A percentile compares a stretch with the other conserved stretches of the same genome.
Conservation (phyloP, 1,140 invertebrate genomes). For the Plutomurus gul region DNA sequence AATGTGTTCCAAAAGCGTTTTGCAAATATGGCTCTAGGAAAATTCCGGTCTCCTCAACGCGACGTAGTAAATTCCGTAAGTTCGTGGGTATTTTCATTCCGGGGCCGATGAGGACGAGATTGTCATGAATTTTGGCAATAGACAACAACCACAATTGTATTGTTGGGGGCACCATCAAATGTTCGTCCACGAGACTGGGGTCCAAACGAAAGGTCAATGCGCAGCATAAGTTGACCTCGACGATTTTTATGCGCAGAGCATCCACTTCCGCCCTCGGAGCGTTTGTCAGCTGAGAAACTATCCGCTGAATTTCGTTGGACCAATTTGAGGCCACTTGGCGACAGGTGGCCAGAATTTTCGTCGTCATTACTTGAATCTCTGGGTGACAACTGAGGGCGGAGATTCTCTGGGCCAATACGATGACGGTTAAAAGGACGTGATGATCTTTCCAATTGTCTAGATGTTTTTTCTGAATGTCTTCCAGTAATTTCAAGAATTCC, state of each 20-base stretch:
- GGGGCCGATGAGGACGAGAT: not conserved
- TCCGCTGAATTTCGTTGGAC: constrained; percentile 11
- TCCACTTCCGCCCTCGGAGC: constrained; percentile 22
- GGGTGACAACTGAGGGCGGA: not conserved
- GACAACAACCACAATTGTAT: constrained; percentile 1
- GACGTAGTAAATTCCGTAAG: constrained; percentile 1
- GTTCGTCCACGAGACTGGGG: not conserved
- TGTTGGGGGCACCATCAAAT: not conserved
- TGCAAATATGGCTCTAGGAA: not conserved
- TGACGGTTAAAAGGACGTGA: not conserved
- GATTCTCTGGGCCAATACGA: constrained; percentile 23
- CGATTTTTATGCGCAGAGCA: constrained; percentile 23
- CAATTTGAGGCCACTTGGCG: not conserved
- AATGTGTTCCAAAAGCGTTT: not conserved
- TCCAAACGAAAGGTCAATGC: constrained; percentile 18
- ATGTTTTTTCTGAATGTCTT: not conserved
- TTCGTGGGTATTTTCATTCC: not conserved
- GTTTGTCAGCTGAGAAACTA: not conserved
- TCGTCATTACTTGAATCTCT: not conserved
- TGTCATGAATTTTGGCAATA: constrained; percentile 33
- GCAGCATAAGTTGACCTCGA: constrained; percentile 32
- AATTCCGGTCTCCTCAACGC: constrained; percentile 11
- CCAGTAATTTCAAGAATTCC: constrained; percentile 38
- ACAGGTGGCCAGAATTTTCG: not conserved
- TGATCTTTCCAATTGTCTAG: constrained; percentile 38